These are phyloP conservation scores for Polymixis lichenea DNA, from an alignment of 2,888 invertebrate genomes.

Conservation along the genomic window DNA sequence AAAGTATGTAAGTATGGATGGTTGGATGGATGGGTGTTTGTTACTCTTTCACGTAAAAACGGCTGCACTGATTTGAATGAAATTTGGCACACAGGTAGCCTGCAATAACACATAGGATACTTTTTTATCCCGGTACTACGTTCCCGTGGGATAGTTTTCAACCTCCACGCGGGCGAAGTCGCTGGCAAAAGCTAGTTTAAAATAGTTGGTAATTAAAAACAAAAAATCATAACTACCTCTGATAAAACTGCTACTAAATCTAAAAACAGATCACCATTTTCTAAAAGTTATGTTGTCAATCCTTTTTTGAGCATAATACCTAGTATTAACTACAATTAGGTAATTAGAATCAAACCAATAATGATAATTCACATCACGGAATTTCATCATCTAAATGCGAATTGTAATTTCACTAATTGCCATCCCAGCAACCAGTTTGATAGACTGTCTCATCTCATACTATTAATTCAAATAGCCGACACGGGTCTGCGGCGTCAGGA, in stretches of 20 bases:
- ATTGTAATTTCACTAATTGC: constrained; percentile 37
- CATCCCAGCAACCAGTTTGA: constrained; percentile 22
- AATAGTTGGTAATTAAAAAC: not conserved
- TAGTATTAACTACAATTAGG: not conserved
- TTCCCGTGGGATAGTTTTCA: too few relatives aligned
- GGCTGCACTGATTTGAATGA: too few relatives aligned
- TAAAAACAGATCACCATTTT: not conserved
- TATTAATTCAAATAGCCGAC: constrained; percentile 46
- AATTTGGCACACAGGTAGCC: too few relatives aligned
- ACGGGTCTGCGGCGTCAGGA: constrained; percentile 31
- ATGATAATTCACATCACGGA: not conserved
- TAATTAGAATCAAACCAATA: constrained; percentile 1
- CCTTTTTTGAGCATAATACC: not conserved
- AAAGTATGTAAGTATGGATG: too few relatives aligned
- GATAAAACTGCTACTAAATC: not conserved
- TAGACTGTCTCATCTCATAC: constrained; percentile 34
- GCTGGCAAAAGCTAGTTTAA: too few relatives aligned
- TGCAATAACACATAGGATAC: too few relatives aligned
- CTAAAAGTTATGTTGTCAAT: not conserved
- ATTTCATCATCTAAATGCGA: constrained; percentile 12
- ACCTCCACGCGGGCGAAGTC: too few relatives aligned
- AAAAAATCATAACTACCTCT: not conserved
- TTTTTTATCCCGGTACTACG: too few relatives aligned
- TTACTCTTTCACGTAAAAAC: too few relatives aligned
- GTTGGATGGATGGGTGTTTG: too few relatives aligned